phyloP scores from a whole-genome alignment of 2,113 vertebrate genomes.

The Hydrolagus affinis region DNA sequence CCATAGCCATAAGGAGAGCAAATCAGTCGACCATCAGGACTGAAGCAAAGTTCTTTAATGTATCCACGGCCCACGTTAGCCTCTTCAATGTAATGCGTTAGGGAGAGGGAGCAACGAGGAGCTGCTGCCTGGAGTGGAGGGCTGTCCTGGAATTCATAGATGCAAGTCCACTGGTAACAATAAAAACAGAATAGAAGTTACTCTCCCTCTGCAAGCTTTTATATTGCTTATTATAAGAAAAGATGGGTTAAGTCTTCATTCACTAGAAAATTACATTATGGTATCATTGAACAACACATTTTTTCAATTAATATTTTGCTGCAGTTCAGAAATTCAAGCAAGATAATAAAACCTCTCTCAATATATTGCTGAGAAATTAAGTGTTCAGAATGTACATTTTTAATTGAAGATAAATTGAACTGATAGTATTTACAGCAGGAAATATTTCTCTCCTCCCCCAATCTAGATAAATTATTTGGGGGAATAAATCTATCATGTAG shows the following conservation, averaged over 20 bases:
- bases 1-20: conserved; percentile 93
- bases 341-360: not conserved
- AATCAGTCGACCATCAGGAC: conserved; percentile 91
- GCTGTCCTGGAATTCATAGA: conserved; percentile 93
- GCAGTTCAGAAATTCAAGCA: not conserved
- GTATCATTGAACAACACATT: not conserved
- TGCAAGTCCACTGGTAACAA: conserved; percentile 82
- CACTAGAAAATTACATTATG: not conserved
- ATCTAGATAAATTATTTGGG: too few species aligned
- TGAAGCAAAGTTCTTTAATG: conserved; percentile 97
- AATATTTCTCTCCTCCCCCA: too few species aligned
- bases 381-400: too few species aligned
- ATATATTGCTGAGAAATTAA: not conserved
- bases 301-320: not conserved
- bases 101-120: conserved; percentile 81
- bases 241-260: not conserved
- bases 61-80: conserved; percentile 91
- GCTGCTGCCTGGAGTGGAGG: conserved; percentile 68
- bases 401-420: too few species aligned
- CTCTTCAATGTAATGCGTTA: conserved; percentile 96
- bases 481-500: too few species aligned
- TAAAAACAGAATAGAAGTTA: conserved; percentile 36
- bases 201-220: not conserved
- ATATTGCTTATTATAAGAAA: not conserved
- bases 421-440: too few species aligned